Evolutionary conservation across 2,888 invertebrate genomes (phyloP).

Genomic region (Cenopis cana): DNA sequence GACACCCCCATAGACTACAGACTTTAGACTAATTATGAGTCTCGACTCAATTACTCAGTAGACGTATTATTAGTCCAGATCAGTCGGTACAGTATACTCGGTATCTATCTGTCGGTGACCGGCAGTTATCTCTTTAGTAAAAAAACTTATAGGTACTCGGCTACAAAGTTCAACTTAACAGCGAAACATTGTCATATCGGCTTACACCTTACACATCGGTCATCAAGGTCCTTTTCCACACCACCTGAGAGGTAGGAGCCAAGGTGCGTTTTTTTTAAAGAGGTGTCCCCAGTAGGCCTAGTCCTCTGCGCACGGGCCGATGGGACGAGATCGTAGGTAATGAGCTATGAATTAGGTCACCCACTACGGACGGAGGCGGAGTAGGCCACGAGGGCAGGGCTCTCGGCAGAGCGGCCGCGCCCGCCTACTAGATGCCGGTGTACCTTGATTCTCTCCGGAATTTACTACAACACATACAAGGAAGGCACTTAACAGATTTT

Average conservation of each 20-base stretch:
- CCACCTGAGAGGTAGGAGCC: conserved; percentile 81
- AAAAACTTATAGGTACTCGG: background rate
- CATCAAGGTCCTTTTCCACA: conserved; percentile 76
- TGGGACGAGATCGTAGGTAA: conserved; percentile 68
- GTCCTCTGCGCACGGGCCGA: conserved; percentile 63
- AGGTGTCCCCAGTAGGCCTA: conserved; percentile 83
- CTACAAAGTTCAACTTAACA: background rate
- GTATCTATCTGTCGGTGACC: background rate
- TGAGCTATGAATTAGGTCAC: conserved; percentile 82
- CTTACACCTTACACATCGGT: background rate
- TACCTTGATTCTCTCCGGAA: conserved; percentile 41
- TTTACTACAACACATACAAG: conserved; percentile 39
- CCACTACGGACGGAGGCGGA: conserved; percentile 76
- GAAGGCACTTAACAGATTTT: conserved; percentile 44
- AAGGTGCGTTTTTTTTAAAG: conserved; percentile 82
- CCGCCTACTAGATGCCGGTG: conserved; percentile 31
- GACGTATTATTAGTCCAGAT: too few species aligned
- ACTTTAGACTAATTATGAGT: too few species aligned
- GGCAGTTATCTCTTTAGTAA: background rate
- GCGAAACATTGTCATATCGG: background rate
- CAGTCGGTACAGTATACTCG: too few species aligned
- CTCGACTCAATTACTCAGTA: too few species aligned
- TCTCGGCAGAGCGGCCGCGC: conserved; percentile 56
- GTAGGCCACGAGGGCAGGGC: conserved; percentile 66
- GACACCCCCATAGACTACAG: too few species aligned